Percentiles rank a stretch among this genome's conserved stretches.
phyloP scores from a whole-genome alignment of 2,888 invertebrate genomes.

The Drosophila tripunctata region DNA sequence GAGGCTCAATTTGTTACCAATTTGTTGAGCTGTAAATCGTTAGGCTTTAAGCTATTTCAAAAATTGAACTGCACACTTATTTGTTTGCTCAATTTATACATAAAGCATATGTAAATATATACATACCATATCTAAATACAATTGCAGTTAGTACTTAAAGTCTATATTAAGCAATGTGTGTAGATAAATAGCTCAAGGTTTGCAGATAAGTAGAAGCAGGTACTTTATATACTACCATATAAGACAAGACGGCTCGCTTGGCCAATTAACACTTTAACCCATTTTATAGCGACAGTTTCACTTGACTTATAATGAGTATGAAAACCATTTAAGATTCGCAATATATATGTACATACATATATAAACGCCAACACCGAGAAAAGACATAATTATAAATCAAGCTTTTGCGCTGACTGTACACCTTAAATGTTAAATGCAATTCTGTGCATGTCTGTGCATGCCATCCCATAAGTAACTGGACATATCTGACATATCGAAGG shows the following conservation, averaged over 20 bases:
- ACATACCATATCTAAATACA: slow-evolving; percentile 17
- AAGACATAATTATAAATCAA: slow-evolving; percentile 26
- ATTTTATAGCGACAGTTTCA: slow-evolving; percentile 23
- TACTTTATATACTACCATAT: slow-evolving; percentile 7
- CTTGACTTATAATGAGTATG: slow-evolving; percentile 9
- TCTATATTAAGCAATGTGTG: slow-evolving; percentile 3
- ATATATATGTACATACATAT: background rate
- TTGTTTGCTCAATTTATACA: slow-evolving; percentile 52
- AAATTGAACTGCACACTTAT: slow-evolving; percentile 54
- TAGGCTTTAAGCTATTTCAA: slow-evolving; percentile 29
- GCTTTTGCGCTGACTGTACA: slow-evolving; percentile 48
- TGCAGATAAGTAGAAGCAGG: background rate
- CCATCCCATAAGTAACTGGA: slow-evolving; percentile 11
- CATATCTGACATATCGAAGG: slow-evolving; percentile 11
- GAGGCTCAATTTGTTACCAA: slow-evolving; percentile 49
- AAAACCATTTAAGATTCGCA: slow-evolving; percentile 31
- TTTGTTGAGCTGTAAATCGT: slow-evolving; percentile 33
- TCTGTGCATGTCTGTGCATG: slow-evolving; percentile 25
- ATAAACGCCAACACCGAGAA: background rate
- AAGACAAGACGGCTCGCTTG: slow-evolving; percentile 21
- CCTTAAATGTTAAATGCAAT: slow-evolving; percentile 15
- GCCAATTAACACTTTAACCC: slow-evolving; percentile 34
- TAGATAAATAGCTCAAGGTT: slow-evolving; percentile 28
- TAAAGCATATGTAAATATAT: slow-evolving; percentile 2
- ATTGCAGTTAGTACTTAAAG: background rate